Base-by-base conservation (phyloP, 1,140 invertebrate species). In the Spodoptera litura region DNA sequence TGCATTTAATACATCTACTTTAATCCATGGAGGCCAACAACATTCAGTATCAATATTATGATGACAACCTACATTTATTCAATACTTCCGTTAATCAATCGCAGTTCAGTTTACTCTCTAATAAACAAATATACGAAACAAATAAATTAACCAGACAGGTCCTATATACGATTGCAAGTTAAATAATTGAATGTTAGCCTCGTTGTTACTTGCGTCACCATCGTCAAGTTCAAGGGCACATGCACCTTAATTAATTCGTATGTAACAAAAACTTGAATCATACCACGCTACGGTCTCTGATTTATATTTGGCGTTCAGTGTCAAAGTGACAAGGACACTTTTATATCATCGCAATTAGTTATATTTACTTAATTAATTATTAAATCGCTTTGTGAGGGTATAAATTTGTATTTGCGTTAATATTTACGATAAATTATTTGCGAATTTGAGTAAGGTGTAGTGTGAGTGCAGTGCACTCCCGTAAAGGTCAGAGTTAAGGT, bases 401-500 rank as follows among this genome's bases (percentile, higher is more conserved):
- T 15, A 13, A 27, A 20, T 13, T 38, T 6, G 64, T 64, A 38
- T 77, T 49, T 71, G 27, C 49, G 1, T 9, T 25, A 73, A 53
- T 56, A 15, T 58, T 49, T 74, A 68, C 35, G 38, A 35, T 66
- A 61, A 27, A 68, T 78, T 55, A 80, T 70, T 70, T 56, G 58
- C 74, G 81, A 83, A 44, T 44, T 84, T 79, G 78, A 86, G 79
- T 81, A 82, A 83, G 82, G 82, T 87, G 81, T 75, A 78, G 64
- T 55, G 64, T 68, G 86, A 88, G 92, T 89, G 85, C 93, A 90
- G 91, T 93, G 93, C 88, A 92, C 93, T 87, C 85, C 79, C 84
- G 87, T 70, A 88, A 88, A 93, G 93, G 93, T 93, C 92, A 92
- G 78, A 92, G 88, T 88, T 92, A 93, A 94, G 93, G 92, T 94